A percentile compares a stretch with the other conserved stretches of the same genome.
These are phyloP conservation scores for Xestobium rufovillosum DNA, from an alignment of 2,888 invertebrate genomes.

Conservation along the genomic window DNA sequence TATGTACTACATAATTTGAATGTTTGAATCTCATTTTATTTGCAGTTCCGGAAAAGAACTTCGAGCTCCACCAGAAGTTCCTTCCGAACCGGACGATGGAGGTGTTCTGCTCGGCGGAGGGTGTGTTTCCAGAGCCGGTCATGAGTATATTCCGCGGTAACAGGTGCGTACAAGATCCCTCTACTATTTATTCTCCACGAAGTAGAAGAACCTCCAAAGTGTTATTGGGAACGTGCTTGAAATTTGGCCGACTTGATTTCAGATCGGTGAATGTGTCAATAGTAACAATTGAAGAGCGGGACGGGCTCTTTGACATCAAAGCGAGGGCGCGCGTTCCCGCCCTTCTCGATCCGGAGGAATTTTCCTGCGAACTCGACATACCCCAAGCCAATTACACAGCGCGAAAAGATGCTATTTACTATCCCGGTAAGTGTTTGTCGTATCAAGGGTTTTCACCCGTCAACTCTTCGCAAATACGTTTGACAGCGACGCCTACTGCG, in stretches of 20 bases:
- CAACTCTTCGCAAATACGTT: too few relatives aligned
- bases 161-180: slow-evolving; percentile 28
- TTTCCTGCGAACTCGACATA: slow-evolving; percentile 56
- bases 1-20: too few relatives aligned
- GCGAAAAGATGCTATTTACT: slow-evolving; percentile 53
- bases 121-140: slow-evolving; percentile 52
- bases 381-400: slow-evolving; percentile 57
- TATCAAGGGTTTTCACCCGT: too few relatives aligned
- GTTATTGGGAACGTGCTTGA: too few relatives aligned
- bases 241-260: slow-evolving; percentile 19
- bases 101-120: slow-evolving; percentile 51
- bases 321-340: slow-evolving; percentile 53
- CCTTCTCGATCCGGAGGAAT: slow-evolving; percentile 50
- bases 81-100: slow-evolving; percentile 49
- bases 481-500: too few relatives aligned
- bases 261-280: slow-evolving; percentile 34
- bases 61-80: slow-evolving; percentile 49
- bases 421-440: slow-evolving; percentile 46
- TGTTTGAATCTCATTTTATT: slow-evolving; percentile 18
- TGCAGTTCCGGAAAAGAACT: slow-evolving; percentile 50
- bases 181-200: too few relatives aligned
- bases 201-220: too few relatives aligned
- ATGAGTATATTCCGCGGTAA: slow-evolving; percentile 44
- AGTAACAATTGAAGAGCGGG: slow-evolving; percentile 35
- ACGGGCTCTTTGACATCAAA: slow-evolving; percentile 55